phyloP scores from a whole-genome alignment of 1,140 invertebrate species.

The Hydropsyche tenuis region DNA sequence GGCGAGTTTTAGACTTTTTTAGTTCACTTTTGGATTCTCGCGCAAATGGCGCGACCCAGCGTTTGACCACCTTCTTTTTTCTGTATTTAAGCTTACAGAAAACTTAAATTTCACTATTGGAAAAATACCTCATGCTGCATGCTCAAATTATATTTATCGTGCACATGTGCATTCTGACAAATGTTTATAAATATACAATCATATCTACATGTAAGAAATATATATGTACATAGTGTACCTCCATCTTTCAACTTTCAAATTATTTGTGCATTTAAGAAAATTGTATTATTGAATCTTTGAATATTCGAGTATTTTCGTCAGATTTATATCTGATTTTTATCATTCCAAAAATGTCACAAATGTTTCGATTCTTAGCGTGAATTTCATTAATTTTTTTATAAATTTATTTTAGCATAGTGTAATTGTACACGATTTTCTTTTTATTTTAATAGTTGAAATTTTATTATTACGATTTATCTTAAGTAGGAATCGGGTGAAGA shows the following conservation, averaged over 20 bases:
- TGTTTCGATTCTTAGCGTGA: too few relatives aligned
- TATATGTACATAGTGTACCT: constrained; percentile 38
- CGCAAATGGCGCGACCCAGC: constrained; percentile 21
- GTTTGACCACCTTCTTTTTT: constrained; percentile 6
- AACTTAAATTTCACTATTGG: constrained; percentile 30
- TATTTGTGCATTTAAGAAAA: too few relatives aligned
- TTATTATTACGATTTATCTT: too few relatives aligned
- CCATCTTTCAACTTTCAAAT: neutral
- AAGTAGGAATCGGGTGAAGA: too few relatives aligned
- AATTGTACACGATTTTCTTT: too few relatives aligned
- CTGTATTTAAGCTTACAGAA: constrained; percentile 30
- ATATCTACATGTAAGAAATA: constrained; percentile 29
- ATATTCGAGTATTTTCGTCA: neutral
- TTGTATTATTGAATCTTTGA: neutral
- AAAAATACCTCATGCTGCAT: constrained; percentile 35
- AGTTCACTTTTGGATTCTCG: constrained; percentile 10
- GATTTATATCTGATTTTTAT: neutral
- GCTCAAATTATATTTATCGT: constrained; percentile 34
- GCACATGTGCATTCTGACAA: constrained; percentile 32
- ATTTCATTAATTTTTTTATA: too few relatives aligned
- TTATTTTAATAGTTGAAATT: too few relatives aligned
- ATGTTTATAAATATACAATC: constrained; percentile 34
- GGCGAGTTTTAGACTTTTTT: constrained; percentile 14
- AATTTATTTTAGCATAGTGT: too few relatives aligned
- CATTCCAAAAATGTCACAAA: too few relatives aligned